Conservation (phyloP, 2,113 vertebrate species). For the Cololabis saira region DNA sequence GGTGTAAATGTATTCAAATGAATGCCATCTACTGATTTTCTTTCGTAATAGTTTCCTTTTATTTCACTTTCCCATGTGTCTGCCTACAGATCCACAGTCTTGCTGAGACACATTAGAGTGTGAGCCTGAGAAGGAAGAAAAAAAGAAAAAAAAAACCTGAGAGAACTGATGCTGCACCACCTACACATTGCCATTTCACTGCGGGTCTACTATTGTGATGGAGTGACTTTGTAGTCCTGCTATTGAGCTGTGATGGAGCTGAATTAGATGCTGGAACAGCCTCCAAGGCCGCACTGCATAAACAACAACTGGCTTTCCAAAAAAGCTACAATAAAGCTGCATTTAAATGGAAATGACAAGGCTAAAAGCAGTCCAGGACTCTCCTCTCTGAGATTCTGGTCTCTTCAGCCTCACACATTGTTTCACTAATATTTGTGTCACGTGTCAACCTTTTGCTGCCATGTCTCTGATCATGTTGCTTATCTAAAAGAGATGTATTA, state of each 20-base stretch:
- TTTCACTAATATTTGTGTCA: neutral
- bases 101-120: slow-evolving; percentile 22
- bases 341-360: slow-evolving; percentile 29
- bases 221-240: slow-evolving; percentile 31
- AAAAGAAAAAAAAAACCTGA: neutral
- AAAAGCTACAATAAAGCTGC: neutral
- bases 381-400: neutral
- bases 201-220: slow-evolving; percentile 7
- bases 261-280: slow-evolving; percentile 49
- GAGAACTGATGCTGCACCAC: slow-evolving; percentile 26
- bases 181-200: slow-evolving; percentile 33
- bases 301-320: slow-evolving; percentile 11
- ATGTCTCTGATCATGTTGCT: no score
- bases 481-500: no score
- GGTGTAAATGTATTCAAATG: slow-evolving; percentile 54
- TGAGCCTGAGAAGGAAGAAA: slow-evolving; percentile 9
- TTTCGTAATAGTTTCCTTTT: neutral
- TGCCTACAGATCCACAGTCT: slow-evolving; percentile 26
- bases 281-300: slow-evolving; percentile 27
- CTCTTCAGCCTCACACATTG: neutral
- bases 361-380: slow-evolving; percentile 8
- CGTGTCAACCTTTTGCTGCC: no score
- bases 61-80: neutral
- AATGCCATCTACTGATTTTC: slow-evolving; percentile 28
- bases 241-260: slow-evolving; percentile 29